Evolutionary conservation across 2,797 vertebrate species (phyloP).

Genomic region (Poeciliopsis paucimaculata): DNA sequence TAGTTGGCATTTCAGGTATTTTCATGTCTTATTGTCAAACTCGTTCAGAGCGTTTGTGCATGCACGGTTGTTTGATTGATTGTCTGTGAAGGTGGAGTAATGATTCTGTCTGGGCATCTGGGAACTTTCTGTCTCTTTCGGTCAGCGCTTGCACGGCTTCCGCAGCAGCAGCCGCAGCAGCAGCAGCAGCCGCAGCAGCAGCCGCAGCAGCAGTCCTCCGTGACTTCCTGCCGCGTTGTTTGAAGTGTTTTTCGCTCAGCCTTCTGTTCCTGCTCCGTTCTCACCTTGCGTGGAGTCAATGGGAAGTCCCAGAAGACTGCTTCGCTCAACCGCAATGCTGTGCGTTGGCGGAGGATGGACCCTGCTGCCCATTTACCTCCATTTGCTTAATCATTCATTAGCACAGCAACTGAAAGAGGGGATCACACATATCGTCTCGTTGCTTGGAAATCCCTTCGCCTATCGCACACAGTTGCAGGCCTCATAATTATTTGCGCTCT

Average conservation of each 20-base stretch:
- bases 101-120: constrained; percentile 40
- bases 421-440: constrained; percentile 50
- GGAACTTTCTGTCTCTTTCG: constrained; percentile 34
- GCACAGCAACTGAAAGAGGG: constrained; percentile 37
- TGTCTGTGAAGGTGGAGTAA: constrained; percentile 47
- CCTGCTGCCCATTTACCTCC: constrained; percentile 56
- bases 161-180: constrained; percentile 23
- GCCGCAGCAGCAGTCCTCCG: constrained; percentile 29
- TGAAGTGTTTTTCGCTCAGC: constrained; percentile 57
- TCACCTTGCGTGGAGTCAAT: constrained; percentile 75
- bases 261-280: constrained; percentile 63
- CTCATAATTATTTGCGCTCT: not conserved
- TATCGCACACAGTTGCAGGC: not conserved
- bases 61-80: constrained; percentile 52
- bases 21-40: constrained; percentile 50
- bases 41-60: constrained; percentile 33
- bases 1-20: constrained; percentile 53
- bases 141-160: constrained; percentile 30
- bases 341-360: constrained; percentile 68
- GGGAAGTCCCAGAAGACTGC: constrained; percentile 72
- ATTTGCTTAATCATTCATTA: constrained; percentile 61
- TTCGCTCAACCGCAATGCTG: constrained; percentile 67
- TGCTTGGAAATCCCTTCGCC: constrained; percentile 35
- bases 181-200: constrained; percentile 15
- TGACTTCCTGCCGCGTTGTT: constrained; percentile 46